phyloP scores from a whole-genome alignment of 92 coral and sea anemone species.

The Meandrina meandrites region DNA sequence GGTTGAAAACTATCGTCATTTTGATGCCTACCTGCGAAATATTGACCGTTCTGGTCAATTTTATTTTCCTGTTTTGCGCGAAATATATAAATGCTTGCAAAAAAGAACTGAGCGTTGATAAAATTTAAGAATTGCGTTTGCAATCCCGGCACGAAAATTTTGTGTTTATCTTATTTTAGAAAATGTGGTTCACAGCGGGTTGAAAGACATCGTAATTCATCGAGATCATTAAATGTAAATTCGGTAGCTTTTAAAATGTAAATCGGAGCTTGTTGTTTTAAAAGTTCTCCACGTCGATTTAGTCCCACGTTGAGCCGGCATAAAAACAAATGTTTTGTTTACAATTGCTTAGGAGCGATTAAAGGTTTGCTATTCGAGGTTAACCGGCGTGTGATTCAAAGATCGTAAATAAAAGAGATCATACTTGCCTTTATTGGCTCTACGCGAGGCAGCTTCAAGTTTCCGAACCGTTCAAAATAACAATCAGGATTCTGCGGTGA shows the following conservation, averaged over 20 bases:
- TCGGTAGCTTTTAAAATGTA: neutral
- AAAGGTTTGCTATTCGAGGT: neutral
- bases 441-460: slow-evolving; percentile 64
- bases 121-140: neutral
- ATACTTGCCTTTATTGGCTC: slow-evolving; percentile 78
- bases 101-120: neutral
- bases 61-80: neutral
- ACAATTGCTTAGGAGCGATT: neutral
- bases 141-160: neutral
- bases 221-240: neutral
- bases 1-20: neutral
- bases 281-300: neutral
- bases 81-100: neutral
- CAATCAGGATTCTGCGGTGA: slow-evolving; percentile 46
- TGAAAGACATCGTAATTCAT: neutral
- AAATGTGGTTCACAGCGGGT: neutral
- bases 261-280: neutral
- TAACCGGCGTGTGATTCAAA: neutral
- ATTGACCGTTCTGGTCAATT: neutral
- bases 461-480: slow-evolving; percentile 54
- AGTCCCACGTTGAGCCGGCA: neutral
- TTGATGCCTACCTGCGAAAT: neutral
- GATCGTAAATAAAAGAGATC: neutral
- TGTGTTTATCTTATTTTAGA: neutral
- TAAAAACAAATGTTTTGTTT: neutral